Conservation (phyloP, 92 coral and sea anemone species). For the Isaurus tuberculatus region DNA sequence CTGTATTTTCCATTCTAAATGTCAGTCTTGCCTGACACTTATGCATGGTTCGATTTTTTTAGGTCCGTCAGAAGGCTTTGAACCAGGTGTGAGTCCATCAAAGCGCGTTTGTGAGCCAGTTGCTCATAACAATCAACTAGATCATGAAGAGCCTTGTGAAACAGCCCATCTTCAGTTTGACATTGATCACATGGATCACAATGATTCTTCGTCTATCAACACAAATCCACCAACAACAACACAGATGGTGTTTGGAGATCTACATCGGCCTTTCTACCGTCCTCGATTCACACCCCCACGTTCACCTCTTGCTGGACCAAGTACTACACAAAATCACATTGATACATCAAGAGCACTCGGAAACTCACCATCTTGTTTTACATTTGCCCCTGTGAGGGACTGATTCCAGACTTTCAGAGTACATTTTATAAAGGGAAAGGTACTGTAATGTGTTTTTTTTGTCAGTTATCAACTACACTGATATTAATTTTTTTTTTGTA, state of each 20-base stretch:
- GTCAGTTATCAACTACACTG: neutral
- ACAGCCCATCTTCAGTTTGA: conserved; percentile 85
- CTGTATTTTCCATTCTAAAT: neutral
- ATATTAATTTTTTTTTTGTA: neutral
- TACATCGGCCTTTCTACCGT: conserved; percentile 79
- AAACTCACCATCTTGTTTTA: conserved; percentile 86
- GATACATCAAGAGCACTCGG: conserved; percentile 76
- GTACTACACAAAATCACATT: conserved; percentile 71
- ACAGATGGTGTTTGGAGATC: conserved; percentile 82
- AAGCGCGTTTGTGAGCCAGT: conserved; percentile 85
- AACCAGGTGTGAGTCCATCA: conserved; percentile 93
- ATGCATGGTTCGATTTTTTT: neutral
- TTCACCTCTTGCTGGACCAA: conserved; percentile 98
- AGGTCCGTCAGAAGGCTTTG: conserved; percentile 91
- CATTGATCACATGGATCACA: conserved; percentile 75
- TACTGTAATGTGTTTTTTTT: neutral
- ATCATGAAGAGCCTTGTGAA: conserved; percentile 84
- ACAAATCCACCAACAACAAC: conserved; percentile 71
- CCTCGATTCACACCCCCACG: conserved; percentile 95
- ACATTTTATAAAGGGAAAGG: conserved; percentile 26
- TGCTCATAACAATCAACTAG: conserved; percentile 63
- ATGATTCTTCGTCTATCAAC: conserved; percentile 63
- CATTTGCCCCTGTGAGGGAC: conserved; percentile 96
- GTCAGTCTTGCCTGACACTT: neutral
- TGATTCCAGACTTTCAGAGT: conserved; percentile 51